Evolutionary conservation across 2,113 vertebrate genomes (phyloP).

Genomic region (Halcyon senegalensis): DNA sequence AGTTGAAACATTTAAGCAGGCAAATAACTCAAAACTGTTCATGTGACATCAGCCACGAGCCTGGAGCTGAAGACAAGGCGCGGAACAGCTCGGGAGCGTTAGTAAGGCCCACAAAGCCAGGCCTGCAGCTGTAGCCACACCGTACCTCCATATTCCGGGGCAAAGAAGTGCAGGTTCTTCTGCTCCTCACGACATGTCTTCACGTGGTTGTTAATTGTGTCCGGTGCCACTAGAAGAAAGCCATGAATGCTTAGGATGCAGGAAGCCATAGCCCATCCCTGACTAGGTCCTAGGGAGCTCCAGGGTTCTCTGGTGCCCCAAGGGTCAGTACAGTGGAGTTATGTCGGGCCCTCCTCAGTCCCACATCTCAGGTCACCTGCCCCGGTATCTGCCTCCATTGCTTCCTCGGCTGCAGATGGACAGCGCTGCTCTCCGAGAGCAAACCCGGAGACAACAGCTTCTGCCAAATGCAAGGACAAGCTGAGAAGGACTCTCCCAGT

Average conservation of each 20-base stretch:
- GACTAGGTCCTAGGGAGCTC: not conserved
- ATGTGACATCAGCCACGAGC: not conserved
- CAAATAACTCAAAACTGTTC: not conserved
- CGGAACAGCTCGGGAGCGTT: not conserved
- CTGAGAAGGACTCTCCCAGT: not conserved
- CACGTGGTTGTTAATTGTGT: conserved; percentile 98
- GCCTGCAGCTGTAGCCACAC: not conserved
- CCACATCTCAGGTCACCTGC: not conserved
- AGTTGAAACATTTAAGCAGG: not conserved
- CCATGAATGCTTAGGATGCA: not conserved
- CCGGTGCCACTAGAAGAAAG: conserved; percentile 89
- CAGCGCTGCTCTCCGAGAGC: not conserved
- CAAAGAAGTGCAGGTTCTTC: conserved; percentile 99
- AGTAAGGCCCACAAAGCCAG: not conserved
- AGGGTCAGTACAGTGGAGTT: not conserved
- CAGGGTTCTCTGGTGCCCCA: not conserved
- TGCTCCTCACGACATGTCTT: conserved; percentile 98
- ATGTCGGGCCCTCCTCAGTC: not conserved
- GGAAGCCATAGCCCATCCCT: not conserved
- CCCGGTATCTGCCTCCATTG: fast-evolving
- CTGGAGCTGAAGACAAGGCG: not conserved
- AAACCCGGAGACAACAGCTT: not conserved
- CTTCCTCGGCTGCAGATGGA: not conserved
- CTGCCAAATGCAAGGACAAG: not conserved
- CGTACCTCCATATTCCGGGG: conserved; percentile 96